Percentiles rank a stretch among this genome's conserved stretches.
Evolutionary conservation across 2,888 invertebrate species (phyloP).

Genomic region (Opisthograptis luteolata): DNA sequence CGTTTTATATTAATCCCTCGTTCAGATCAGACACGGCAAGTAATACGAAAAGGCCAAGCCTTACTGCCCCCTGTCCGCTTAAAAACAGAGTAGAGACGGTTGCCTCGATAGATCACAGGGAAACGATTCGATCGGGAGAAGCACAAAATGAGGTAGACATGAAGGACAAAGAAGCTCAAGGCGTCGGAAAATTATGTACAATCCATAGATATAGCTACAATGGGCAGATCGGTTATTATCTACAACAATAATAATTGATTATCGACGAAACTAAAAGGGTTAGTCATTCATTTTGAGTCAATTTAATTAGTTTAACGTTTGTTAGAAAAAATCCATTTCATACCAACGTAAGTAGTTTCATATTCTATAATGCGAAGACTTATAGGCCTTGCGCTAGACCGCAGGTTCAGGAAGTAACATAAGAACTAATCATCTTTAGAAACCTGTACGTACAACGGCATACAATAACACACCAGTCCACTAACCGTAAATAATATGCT

Average conservation of each 20-base stretch:
- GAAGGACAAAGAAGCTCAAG: constrained; percentile 8
- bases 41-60: no score
- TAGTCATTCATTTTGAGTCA: constrained; percentile 1
- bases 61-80: no score
- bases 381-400: constrained; percentile 50
- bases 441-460: constrained; percentile 32
- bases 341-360: constrained; percentile 9
- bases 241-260: no score
- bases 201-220: no score
- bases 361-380: constrained; percentile 36
- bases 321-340: neutral
- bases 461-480: constrained; percentile 8
- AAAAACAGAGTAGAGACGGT: constrained; percentile 30
- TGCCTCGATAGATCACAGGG: constrained; percentile 38
- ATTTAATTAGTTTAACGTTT: no score
- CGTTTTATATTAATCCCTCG: no score
- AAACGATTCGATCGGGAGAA: constrained; percentile 26
- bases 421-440: constrained; percentile 47
- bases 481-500: constrained; percentile 1
- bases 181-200: neutral
- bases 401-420: constrained; percentile 59
- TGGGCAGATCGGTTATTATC: no score
- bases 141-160: constrained; percentile 10
- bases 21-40: no score
- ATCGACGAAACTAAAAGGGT: no score